phyloP scores from a whole-genome alignment of 2,113 vertebrate genomes.

The Felis chaus region DNA sequence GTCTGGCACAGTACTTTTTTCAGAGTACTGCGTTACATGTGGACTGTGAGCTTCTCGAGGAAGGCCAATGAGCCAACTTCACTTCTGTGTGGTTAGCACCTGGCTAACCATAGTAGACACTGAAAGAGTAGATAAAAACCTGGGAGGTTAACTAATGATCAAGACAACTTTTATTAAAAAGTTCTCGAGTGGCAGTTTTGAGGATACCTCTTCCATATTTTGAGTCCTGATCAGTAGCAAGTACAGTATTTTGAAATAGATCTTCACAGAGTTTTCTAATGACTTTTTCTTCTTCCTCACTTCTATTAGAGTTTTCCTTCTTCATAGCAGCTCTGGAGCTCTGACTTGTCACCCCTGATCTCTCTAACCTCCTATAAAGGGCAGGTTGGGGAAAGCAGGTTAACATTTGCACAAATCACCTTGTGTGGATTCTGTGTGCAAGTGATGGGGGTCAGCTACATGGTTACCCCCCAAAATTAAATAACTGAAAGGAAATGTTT shows the following conservation, averaged over 20 bases:
- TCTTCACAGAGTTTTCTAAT: neutral
- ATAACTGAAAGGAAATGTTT: neutral
- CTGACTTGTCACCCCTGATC: neutral
- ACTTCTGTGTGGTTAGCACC: neutral
- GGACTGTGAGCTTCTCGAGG: neutral
- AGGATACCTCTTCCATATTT: neutral
- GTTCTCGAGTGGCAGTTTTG: neutral
- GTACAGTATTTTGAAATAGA: constrained; percentile 3
- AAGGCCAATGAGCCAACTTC: neutral
- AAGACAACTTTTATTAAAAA: neutral
- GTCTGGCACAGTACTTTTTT: neutral
- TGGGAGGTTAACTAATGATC: neutral
- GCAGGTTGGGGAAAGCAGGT: neutral
- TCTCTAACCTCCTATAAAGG: neutral
- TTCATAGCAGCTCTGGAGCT: neutral
- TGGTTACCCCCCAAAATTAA: neutral
- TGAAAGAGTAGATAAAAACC: neutral
- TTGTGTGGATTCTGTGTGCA: neutral
- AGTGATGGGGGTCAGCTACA: neutral
- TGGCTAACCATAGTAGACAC: neutral
- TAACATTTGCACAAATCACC: neutral
- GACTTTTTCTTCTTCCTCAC: neutral
- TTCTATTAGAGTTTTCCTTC: neutral
- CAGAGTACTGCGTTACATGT: neutral
- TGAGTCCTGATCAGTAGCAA: neutral